Base-by-base conservation (phyloP, 2,113 vertebrate genomes). In the Silurus asotus region DNA sequence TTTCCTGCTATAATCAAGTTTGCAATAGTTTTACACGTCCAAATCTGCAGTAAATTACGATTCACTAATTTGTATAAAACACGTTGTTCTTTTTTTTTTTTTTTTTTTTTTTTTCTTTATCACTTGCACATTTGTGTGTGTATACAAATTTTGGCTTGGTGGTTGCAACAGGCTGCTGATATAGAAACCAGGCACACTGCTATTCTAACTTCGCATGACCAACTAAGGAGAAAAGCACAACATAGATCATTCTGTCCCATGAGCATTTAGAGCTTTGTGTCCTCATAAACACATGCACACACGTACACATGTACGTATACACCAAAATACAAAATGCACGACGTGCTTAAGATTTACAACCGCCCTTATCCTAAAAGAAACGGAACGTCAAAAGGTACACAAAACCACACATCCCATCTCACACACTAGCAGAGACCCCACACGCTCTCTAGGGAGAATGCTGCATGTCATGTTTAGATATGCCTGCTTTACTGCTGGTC, bases 181-280 rank as follows among this genome's bases (percentile, higher is more conserved):
- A 45, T 28, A 79, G 56, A 79, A 79, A 45, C 25, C 77, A 79
- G 77, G 77, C 25, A 62, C 20, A 55, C 76, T 45, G 65, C 53
- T 94, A 90, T 92, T 91, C 92, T 91, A 91, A 53, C 92, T 94
- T 92, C 90, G 90, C 85, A 85, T 87, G 90, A 90, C 88, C 91
- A 88, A 87, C 89, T 90, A 79, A 79, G 91, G 90, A 89, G 90
- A 92, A 92, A 92, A 85, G 87, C 88, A 75, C 83, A 69, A 45
- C 59, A 83, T 88, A 84, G 86, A 91, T 92, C 85, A 80, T 86
- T 93, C 89, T 88, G 89, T 90, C 61, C 70, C 13, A 77, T 90
- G 90, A 61, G 84, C 37, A 62, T 85, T 75, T 53, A 45, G 19
- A 62, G 81, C 80, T 59, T 51, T 49, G 19, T 62, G 19, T 56